Percentiles rank a stretch among this genome's conserved stretches.
Conservation (phyloP, 2,113 vertebrate species). For the Prochilodus magdalenae region DNA sequence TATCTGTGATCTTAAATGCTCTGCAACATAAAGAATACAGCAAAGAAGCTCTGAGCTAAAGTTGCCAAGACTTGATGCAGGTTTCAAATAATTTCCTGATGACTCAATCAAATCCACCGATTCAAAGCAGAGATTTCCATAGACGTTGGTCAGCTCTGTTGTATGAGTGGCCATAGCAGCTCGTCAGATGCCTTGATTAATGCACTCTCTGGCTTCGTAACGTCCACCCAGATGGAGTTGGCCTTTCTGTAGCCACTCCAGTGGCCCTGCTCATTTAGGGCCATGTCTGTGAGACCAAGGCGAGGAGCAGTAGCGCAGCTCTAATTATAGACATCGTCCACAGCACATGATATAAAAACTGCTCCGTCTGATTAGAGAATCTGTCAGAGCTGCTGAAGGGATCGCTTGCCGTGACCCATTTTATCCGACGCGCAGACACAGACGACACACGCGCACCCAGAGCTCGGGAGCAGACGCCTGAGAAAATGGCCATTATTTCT, state of each 20-base stretch:
- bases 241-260: conserved; percentile 11
- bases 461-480: conserved; percentile 32
- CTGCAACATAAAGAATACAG: too few relatives aligned
- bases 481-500: conserved; percentile 44
- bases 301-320: conserved; percentile 38
- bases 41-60: too few relatives aligned
- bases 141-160: conserved; percentile 15
- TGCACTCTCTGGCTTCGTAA: conserved; percentile 26
- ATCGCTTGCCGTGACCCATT: conserved; percentile 55
- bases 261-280: conserved; percentile 23
- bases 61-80: too few relatives aligned
- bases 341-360: conserved; percentile 50
- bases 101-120: too few relatives aligned
- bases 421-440: conserved; percentile 34
- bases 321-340: conserved; percentile 62
- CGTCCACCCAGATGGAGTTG: conserved; percentile 19
- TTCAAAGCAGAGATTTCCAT: too few relatives aligned
- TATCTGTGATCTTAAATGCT: too few relatives aligned
- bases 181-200: conserved; percentile 45
- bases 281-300: conserved; percentile 26
- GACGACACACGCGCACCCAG: background rate
- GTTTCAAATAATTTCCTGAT: too few relatives aligned
- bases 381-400: conserved; percentile 54
- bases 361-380: conserved; percentile 59
- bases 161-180: conserved; percentile 20